These are phyloP conservation scores for Gouania willdenowi DNA, from an alignment of 2,797 vertebrate species.

Conservation along the genomic window DNA sequence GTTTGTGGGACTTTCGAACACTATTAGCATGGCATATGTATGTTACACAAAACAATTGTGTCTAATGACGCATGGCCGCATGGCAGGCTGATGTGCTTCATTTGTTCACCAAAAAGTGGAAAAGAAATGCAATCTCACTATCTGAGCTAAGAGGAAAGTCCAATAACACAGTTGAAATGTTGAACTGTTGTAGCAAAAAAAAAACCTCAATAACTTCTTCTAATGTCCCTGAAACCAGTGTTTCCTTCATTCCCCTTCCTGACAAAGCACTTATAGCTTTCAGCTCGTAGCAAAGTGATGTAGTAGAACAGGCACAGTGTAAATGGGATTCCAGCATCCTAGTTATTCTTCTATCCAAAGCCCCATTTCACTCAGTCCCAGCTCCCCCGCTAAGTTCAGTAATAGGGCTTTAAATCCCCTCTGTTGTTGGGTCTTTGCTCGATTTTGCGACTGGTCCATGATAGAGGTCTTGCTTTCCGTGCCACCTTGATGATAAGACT, in stretches of 20 bases:
- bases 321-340: slow-evolving; percentile 45
- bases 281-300: slow-evolving; percentile 37
- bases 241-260: not conserved
- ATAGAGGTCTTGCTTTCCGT: slow-evolving; percentile 48
- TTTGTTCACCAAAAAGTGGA: slow-evolving; percentile 39
- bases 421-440: slow-evolving; percentile 47
- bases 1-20: no score
- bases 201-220: slow-evolving; percentile 33
- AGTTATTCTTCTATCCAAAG: slow-evolving; percentile 42
- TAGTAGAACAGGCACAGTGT: slow-evolving; percentile 32
- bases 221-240: slow-evolving; percentile 33
- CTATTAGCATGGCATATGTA: no score
- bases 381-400: slow-evolving; percentile 64
- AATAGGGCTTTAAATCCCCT: slow-evolving; percentile 67
- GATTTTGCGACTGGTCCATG: slow-evolving; percentile 47
- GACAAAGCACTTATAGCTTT: slow-evolving; percentile 26
- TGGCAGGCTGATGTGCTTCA: slow-evolving; percentile 11
- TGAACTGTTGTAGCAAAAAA: slow-evolving; percentile 17
- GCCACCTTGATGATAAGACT: slow-evolving; percentile 68
- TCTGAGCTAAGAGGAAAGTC: slow-evolving; percentile 26
- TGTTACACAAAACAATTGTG: not conserved
- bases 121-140: slow-evolving; percentile 47
- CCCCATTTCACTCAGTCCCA: slow-evolving; percentile 53
- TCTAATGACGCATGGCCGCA: slow-evolving; percentile 1
- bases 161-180: slow-evolving; percentile 39